A percentile compares a stretch with the other conserved stretches of the same genome.
Evolutionary conservation across 2,113 vertebrate genomes (phyloP).

Genomic region (Nycticorax nycticorax): DNA sequence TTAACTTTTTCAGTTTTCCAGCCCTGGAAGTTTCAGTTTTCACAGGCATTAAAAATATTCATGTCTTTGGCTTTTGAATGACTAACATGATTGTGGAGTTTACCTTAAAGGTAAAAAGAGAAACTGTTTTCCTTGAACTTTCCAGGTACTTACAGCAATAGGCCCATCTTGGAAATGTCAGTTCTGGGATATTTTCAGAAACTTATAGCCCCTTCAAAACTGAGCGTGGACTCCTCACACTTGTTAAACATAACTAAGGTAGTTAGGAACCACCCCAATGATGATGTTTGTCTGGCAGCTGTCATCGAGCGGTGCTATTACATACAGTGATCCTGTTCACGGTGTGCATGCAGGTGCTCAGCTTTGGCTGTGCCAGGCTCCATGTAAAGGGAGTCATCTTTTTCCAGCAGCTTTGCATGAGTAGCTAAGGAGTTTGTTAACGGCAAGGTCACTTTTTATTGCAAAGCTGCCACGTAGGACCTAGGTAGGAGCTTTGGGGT

Average conservation of each 20-base stretch:
- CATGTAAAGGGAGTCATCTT: neutral
- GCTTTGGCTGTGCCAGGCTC: neutral
- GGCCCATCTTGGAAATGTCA: neutral
- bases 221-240: neutral
- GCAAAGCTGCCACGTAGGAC: neutral
- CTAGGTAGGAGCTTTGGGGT: neutral
- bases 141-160: neutral
- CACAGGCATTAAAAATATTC: neutral
- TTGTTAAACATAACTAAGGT: neutral
- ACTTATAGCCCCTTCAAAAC: neutral
- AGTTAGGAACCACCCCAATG: neutral
- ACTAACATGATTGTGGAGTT: neutral
- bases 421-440: neutral
- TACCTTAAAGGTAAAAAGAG: neutral
- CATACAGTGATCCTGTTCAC: neutral
- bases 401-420: neutral
- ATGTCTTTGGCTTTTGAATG: neutral
- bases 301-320: neutral
- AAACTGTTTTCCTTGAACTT: neutral
- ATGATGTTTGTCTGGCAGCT: neutral
- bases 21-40: neutral
- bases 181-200: neutral
- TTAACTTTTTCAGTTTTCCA: neutral
- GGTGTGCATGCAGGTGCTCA: accelerated
- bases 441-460: neutral